Evolutionary conservation across 2,113 vertebrate species (phyloP).

Genomic region (Lonchura striata): DNA sequence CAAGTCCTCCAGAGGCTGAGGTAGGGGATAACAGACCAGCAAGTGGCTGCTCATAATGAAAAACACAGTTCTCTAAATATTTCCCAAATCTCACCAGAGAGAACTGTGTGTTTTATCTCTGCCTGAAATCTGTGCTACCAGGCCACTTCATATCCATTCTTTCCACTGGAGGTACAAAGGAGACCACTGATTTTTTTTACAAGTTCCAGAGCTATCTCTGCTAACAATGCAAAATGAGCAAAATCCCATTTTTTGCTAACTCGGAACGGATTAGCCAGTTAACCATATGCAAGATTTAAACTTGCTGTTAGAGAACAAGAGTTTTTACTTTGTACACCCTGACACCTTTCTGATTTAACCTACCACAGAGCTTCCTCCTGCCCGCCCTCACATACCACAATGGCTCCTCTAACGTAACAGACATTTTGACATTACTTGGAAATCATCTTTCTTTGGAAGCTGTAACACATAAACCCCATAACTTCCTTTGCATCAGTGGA

Average conservation of each 20-base stretch:
- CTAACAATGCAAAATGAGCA: background rate
- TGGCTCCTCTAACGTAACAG: background rate
- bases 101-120: background rate
- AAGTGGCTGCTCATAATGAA: background rate
- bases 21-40: background rate
- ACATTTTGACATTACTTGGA: background rate
- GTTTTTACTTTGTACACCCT: background rate
- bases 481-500: background rate
- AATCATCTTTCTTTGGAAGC: conserved; percentile 3
- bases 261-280: background rate
- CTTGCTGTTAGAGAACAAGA: background rate
- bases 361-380: background rate
- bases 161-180: background rate
- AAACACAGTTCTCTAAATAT: background rate
- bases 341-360: background rate
- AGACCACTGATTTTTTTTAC: background rate
- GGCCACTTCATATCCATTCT: background rate
- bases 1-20: background rate
- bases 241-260: background rate
- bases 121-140: background rate
- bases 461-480: background rate
- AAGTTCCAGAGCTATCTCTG: background rate
- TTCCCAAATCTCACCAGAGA: background rate
- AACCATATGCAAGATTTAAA: background rate
- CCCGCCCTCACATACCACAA: background rate